Conservation (phyloP, 2,113 vertebrate species). For the Notothenia rossii region DNA sequence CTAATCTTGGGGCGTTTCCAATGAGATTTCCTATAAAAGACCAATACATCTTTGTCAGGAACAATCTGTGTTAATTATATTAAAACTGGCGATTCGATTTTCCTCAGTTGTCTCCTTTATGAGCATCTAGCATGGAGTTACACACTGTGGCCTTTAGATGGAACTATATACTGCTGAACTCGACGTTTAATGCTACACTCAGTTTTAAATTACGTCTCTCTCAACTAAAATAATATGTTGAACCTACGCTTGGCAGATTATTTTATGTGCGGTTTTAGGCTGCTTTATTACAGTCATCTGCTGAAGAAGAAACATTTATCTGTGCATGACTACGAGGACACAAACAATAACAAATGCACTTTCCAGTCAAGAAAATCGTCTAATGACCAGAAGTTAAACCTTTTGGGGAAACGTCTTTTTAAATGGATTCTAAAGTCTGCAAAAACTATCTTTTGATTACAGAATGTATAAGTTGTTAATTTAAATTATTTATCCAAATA, state of each 20-base stretch:
- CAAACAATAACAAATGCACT: background rate
- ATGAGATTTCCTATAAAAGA: conserved; percentile 35
- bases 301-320: background rate
- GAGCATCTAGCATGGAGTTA: conserved; percentile 29
- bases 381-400: background rate
- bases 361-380: background rate
- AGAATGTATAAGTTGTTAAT: background rate
- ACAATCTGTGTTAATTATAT: conserved; percentile 55
- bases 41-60: conserved; percentile 38
- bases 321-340: background rate
- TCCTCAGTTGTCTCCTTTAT: conserved; percentile 15
- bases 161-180: conserved; percentile 17
- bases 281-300: background rate
- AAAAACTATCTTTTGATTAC: background rate
- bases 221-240: background rate
- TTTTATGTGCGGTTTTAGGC: background rate
- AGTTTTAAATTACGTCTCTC: background rate
- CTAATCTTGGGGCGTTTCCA: conserved; percentile 38
- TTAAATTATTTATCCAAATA: background rate
- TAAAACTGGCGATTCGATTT: conserved; percentile 49
- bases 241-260: background rate
- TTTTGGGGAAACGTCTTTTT: background rate
- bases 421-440: background rate
- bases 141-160: conserved; percentile 37
- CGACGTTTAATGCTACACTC: background rate